A percentile compares a stretch with the other conserved stretches of the same genome.
Conservation (phyloP, 2,888 invertebrate species). For the Platerodrilus igneus region DNA sequence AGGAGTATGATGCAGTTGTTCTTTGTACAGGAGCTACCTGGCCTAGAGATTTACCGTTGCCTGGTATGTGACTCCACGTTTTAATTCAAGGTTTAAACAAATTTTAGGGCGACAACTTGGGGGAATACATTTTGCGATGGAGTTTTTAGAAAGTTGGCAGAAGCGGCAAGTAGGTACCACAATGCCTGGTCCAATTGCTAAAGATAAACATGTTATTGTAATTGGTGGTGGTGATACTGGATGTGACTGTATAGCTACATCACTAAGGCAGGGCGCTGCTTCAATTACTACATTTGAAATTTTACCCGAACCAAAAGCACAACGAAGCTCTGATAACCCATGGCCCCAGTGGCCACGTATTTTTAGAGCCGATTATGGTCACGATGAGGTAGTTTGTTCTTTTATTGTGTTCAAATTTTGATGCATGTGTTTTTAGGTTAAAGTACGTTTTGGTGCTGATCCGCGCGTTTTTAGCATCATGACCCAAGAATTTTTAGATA, state of each 20-base stretch:
- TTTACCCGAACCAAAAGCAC: constrained; percentile 81
- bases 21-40: constrained; percentile 93
- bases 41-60: constrained; percentile 86
- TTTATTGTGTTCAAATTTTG: too few species aligned
- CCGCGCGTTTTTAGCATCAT: constrained; percentile 91
- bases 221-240: constrained; percentile 85
- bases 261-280: constrained; percentile 85
- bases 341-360: constrained; percentile 99
- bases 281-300: constrained; percentile 96
- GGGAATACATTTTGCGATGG: constrained; percentile 97
- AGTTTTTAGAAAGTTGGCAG: constrained; percentile 95
- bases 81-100: constrained; percentile 2
- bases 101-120: constrained; percentile 63
- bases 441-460: constrained; percentile 85
- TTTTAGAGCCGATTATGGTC: constrained; percentile 96
- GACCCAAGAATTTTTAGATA: constrained; percentile 91
- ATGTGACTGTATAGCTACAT: constrained; percentile 98
- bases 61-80: constrained; percentile 52
- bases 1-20: constrained; percentile 77
- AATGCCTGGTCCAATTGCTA: constrained; percentile 63
- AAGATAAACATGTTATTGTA: constrained; percentile 90
- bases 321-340: constrained; percentile 84
- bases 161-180: constrained; percentile 79
- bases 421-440: constrained; percentile 50
- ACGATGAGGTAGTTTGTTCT: constrained; percentile 94